Percentiles rank a stretch among this genome's conserved stretches.
These are phyloP conservation scores for Neoniphon sammara DNA, from an alignment of 2,797 vertebrate genomes.

Conservation along the genomic window DNA sequence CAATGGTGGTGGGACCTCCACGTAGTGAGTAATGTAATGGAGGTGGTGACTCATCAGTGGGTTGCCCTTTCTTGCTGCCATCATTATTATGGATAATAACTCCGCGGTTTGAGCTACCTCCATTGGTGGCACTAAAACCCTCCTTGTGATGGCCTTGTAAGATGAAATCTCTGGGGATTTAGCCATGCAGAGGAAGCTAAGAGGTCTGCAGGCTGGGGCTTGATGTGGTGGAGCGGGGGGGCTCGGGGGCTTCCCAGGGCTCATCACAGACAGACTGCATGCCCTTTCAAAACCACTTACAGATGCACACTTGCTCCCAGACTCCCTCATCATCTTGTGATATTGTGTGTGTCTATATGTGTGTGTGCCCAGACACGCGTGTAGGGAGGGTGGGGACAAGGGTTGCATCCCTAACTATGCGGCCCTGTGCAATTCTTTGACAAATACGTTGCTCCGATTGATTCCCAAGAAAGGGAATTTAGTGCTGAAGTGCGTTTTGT, in stretches of 20 bases:
- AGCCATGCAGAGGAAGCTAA: background rate
- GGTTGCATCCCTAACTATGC: background rate
- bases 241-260: constrained; percentile 13
- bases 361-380: too few relatives aligned
- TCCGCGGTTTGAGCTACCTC: constrained; percentile 16
- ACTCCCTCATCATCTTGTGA: background rate
- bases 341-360: constrained; percentile 6
- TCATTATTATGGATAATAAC: constrained; percentile 32
- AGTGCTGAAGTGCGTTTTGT: constrained; percentile 31
- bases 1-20: constrained; percentile 25
- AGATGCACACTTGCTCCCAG: background rate
- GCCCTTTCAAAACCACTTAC: constrained; percentile 25
- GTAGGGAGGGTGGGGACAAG: background rate
- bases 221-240: constrained; percentile 31
- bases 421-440: background rate
- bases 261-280: constrained; percentile 33
- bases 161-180: constrained; percentile 21
- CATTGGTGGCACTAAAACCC: constrained; percentile 27
- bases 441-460: constrained; percentile 20
- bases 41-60: constrained; percentile 50
- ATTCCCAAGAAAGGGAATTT: constrained; percentile 33
- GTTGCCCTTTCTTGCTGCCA: constrained; percentile 25
- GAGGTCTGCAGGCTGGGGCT: constrained; percentile 22
- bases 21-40: constrained; percentile 4
- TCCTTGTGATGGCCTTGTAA: constrained; percentile 17